Conservation (phyloP, 2,113 vertebrate species). For the Terrapene triunguis region DNA sequence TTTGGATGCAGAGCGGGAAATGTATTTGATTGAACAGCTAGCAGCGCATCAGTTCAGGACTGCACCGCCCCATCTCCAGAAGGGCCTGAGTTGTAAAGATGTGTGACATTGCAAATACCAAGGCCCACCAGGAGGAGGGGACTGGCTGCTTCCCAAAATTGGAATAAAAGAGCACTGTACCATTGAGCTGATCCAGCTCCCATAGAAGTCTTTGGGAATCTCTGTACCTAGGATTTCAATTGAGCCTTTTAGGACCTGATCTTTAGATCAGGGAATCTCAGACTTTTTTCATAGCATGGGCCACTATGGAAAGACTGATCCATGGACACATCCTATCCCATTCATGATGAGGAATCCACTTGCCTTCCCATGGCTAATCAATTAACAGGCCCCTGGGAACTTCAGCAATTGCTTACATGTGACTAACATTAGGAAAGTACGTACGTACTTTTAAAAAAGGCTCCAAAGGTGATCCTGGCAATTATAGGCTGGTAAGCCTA, state of each 20-base stretch:
- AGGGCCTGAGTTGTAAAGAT: background rate
- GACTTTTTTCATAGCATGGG: background rate
- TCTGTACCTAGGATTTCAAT: background rate
- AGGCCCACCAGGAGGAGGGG: background rate
- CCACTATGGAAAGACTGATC: background rate
- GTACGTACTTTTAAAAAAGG: no score
- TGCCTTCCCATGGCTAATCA: background rate
- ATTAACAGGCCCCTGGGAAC: background rate
- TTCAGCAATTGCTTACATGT: background rate
- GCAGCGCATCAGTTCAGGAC: background rate
- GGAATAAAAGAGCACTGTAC: background rate
- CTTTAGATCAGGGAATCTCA: background rate
- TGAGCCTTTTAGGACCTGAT: background rate
- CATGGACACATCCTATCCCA: background rate
- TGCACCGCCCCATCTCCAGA: background rate
- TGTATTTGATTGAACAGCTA: background rate
- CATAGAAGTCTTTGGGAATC: rapidly evolving
- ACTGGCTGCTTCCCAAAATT: background rate
- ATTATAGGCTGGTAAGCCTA: no score
- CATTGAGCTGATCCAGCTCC: background rate
- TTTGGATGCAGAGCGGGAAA: background rate
- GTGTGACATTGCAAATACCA: background rate
- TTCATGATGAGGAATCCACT: background rate
- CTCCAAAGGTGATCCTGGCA: no score
- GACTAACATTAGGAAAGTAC: no score